Percentiles rank a stretch among this genome's conserved stretches.
Evolutionary conservation across 2,797 vertebrate genomes (phyloP).

Genomic region (Tinamus major): DNA sequence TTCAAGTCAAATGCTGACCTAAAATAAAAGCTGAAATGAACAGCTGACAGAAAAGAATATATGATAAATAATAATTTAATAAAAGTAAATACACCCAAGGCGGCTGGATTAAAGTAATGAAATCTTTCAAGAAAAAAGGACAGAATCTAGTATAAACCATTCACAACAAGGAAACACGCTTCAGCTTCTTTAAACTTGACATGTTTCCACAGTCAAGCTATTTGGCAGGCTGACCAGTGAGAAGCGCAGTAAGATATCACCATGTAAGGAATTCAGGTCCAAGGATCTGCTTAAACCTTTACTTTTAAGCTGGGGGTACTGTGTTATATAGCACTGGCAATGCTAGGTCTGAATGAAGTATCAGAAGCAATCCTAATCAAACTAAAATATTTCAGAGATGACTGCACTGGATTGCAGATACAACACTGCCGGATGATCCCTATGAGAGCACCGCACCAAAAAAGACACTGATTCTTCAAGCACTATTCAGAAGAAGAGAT

Average conservation of each 20-base stretch:
- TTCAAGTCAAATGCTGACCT: background rate
- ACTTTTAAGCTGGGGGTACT: background rate
- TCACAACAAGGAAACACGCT: background rate
- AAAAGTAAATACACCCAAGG: background rate
- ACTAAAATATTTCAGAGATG: background rate
- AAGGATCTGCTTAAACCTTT: background rate
- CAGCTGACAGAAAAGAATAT: background rate
- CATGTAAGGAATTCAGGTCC: background rate
- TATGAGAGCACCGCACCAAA: background rate
- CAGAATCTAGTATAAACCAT: background rate
- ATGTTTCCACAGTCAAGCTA: background rate
- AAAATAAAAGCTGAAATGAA: conserved; percentile 30
- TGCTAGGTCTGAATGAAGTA: background rate
- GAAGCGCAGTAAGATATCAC: background rate
- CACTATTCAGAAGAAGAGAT: background rate
- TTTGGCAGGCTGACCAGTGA: background rate
- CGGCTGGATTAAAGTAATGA: background rate
- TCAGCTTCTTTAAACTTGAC: background rate
- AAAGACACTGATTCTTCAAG: background rate
- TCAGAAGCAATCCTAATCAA: background rate
- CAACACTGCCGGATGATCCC: background rate
- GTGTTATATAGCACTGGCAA: background rate
- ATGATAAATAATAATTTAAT: background rate
- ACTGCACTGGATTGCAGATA: background rate
- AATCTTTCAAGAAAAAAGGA: background rate